Evolutionary conservation across 2,797 vertebrate species (phyloP).

Genomic region (Trichosurus vulpecula): DNA sequence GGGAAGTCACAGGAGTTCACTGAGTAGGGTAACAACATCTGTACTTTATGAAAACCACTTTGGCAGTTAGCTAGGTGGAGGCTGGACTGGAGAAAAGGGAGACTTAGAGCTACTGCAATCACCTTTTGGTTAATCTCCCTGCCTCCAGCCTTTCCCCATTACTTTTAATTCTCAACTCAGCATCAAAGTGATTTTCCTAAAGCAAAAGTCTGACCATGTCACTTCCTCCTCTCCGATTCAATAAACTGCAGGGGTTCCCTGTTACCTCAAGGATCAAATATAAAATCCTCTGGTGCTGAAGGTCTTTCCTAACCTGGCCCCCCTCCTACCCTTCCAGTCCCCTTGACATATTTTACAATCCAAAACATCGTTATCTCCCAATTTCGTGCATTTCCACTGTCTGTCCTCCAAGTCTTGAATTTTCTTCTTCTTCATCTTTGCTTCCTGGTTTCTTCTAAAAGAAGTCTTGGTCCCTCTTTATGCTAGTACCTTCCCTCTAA

Average conservation of each 20-base stretch:
- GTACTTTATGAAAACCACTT: not conserved
- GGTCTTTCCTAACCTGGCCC: not conserved
- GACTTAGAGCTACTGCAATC: not conserved
- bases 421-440: not conserved
- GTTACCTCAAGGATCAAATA: not conserved
- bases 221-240: not conserved
- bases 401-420: not conserved
- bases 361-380: not conserved
- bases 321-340: not conserved
- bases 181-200: not conserved
- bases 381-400: not conserved
- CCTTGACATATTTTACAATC: not conserved
- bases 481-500: not conserved
- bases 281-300: not conserved
- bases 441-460: not conserved
- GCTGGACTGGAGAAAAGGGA: not conserved
- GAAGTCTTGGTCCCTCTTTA: not conserved
- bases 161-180: not conserved
- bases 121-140: not conserved
- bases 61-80: not conserved
- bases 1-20: not conserved
- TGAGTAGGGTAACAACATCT: not conserved
- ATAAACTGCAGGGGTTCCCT: not conserved
- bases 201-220: not conserved
- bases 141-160: not conserved